These are phyloP conservation scores for Hippasteria phrygiana DNA, from an alignment of 53 echinoderm and acorn worm species.

Conservation along the genomic window DNA sequence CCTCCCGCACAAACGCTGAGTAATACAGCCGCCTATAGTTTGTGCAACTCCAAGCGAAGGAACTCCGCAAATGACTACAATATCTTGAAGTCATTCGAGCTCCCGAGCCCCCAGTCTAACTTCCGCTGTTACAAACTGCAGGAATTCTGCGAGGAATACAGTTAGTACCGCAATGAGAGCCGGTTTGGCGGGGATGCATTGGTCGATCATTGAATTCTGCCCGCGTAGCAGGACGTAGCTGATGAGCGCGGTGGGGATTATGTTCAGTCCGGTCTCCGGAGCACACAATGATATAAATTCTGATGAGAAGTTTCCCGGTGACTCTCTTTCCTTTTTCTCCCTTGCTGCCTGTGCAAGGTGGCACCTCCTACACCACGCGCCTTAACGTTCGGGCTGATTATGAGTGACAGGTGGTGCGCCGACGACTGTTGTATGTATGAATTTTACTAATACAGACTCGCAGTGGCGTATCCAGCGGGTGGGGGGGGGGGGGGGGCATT, in stretches of 20 bases:
- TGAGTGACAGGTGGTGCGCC: conserved; percentile 25
- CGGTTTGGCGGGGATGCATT: not conserved
- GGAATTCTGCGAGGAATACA: not conserved
- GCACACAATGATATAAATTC: conserved; percentile 5
- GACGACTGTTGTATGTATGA: conserved; percentile 43
- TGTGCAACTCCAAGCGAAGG: not conserved
- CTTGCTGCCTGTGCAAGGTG: not conserved
- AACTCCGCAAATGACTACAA: not conserved
- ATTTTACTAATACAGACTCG: no score
- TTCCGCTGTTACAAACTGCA: conserved; percentile 1
- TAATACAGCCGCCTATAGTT: not conserved
- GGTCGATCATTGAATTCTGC: not conserved
- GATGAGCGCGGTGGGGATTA: not conserved
- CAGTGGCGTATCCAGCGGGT: no score
- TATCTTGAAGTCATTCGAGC: not conserved
- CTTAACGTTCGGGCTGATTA: not conserved
- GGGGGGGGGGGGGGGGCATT: no score
- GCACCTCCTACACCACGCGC: conserved; percentile 19
- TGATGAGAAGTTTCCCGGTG: conserved; percentile 63
- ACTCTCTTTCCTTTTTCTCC: not conserved
- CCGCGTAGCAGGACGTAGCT: conserved; percentile 8
- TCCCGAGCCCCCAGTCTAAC: not conserved
- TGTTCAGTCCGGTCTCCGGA: conserved; percentile 12
- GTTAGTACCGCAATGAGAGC: not conserved
- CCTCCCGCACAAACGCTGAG: not conserved